Conservation (phyloP, 2,888 invertebrate species). For the Tipula lateralis region DNA sequence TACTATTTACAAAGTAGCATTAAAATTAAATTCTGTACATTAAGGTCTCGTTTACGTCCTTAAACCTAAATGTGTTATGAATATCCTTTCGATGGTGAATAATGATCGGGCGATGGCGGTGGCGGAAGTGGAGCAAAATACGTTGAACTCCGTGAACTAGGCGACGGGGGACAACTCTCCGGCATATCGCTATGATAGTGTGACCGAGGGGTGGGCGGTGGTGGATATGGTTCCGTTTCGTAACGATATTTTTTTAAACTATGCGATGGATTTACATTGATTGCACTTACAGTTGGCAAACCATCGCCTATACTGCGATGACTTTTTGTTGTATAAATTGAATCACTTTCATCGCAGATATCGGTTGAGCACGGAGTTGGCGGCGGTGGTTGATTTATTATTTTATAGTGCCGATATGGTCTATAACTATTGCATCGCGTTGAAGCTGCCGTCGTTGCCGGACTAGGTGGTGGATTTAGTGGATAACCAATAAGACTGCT, state of each 20-base stretch:
- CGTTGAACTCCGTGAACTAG: constrained; percentile 70
- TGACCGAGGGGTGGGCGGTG: constrained; percentile 69
- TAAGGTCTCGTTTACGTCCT: background rate
- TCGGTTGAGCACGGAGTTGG: constrained; percentile 94
- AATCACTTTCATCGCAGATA: constrained; percentile 85
- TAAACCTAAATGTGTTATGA: constrained; percentile 35
- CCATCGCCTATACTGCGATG: constrained; percentile 42
- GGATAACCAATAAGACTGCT: constrained; percentile 61
- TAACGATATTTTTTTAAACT: constrained; percentile 51
- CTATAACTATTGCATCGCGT: constrained; percentile 58
- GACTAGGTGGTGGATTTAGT: constrained; percentile 86
- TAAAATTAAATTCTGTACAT: constrained; percentile 9
- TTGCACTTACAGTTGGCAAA: constrained; percentile 40
- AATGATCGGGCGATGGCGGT: constrained; percentile 76
- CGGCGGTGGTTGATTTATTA: constrained; percentile 81
- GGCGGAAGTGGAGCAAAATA: constrained; percentile 77
- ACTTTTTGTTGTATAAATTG: constrained; percentile 59
- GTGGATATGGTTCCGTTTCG: constrained; percentile 67
- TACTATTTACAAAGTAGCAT: background rate
- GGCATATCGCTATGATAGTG: constrained; percentile 66
- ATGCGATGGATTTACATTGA: constrained; percentile 40
- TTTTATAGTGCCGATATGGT: constrained; percentile 70
- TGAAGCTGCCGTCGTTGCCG: constrained; percentile 68
- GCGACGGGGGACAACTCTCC: constrained; percentile 61
- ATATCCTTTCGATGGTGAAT: constrained; percentile 52